A percentile compares a stretch with the other conserved stretches of the same genome.
These are phyloP conservation scores for Diabrotica virgifera DNA, from an alignment of 1,140 invertebrate genomes.

Conservation along the genomic window DNA sequence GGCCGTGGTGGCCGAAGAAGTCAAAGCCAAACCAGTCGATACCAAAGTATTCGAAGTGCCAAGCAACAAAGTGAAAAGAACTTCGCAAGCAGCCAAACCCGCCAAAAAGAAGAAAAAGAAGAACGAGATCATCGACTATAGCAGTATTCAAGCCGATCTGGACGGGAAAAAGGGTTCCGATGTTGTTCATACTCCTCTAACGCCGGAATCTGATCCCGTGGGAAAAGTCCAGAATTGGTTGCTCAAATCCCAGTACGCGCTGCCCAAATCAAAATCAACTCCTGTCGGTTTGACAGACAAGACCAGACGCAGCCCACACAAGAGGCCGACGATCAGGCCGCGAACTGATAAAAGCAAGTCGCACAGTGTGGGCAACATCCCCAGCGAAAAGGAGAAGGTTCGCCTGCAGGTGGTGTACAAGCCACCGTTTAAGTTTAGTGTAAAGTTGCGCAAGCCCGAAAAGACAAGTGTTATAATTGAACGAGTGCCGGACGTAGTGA, in stretches of 20 bases:
- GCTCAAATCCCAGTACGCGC: conserved; percentile 58
- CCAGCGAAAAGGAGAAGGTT: conserved; percentile 61
- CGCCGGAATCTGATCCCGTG: conserved; percentile 63
- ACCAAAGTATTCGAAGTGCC: conserved; percentile 32
- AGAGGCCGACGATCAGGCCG: conserved; percentile 44
- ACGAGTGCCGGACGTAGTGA: conserved; percentile 41
- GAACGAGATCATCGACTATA: conserved; percentile 79
- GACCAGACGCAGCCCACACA: conserved; percentile 39
- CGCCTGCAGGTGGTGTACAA: conserved; percentile 81
- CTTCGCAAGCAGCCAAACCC: conserved; percentile 48
- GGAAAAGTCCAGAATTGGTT: conserved; percentile 82
- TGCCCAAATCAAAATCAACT: conserved; percentile 70
- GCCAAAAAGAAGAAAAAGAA: conserved; percentile 53
- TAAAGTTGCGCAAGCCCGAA: conserved; percentile 71
- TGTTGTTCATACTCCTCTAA: conserved; percentile 41
- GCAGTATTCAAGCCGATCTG: conserved; percentile 59
- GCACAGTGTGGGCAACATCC: conserved; percentile 47
- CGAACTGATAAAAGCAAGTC: conserved; percentile 49
- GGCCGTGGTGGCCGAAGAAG: conserved; percentile 38
- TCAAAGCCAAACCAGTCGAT: conserved; percentile 36
- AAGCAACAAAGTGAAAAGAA: conserved; percentile 44
- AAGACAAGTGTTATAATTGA: conserved; percentile 51
- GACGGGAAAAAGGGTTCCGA: conserved; percentile 45
- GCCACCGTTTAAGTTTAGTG: conserved; percentile 79
- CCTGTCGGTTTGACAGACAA: conserved; percentile 60